A percentile compares a stretch with the other conserved stretches of the same genome.
These are phyloP conservation scores for Ifrita kowaldi DNA, from an alignment of 2,113 vertebrate genomes.

Conservation along the genomic window DNA sequence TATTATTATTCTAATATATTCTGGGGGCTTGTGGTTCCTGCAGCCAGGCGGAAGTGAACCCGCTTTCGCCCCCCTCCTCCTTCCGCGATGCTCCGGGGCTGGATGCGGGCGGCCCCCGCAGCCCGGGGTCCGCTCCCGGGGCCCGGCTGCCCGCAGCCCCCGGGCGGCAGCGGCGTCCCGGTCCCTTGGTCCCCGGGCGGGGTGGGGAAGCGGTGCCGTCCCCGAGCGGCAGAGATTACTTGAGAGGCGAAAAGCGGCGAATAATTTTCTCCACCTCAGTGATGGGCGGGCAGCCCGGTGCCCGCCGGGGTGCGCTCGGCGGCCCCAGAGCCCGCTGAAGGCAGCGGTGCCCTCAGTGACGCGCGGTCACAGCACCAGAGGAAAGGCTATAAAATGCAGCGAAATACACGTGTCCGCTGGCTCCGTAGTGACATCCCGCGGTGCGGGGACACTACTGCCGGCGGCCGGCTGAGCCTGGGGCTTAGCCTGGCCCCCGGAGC, in stretches of 20 bases:
- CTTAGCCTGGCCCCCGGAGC: neutral
- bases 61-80: constrained; percentile 50
- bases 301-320: neutral
- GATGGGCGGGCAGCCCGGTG: neutral
- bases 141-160: neutral
- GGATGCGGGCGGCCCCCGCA: neutral
- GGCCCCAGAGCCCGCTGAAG: neutral
- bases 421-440: constrained; percentile 52
- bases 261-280: neutral
- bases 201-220: neutral
- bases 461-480: neutral
- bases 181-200: neutral
- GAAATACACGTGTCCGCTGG: neutral
- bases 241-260: too few species aligned
- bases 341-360: neutral
- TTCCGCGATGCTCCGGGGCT: constrained; percentile 11
- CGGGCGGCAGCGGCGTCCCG: neutral
- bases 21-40: constrained; percentile 74
- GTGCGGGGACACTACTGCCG: neutral
- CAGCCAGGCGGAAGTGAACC: constrained; percentile 76
- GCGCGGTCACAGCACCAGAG: neutral
- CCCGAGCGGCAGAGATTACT: neutral
- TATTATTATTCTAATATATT: constrained; percentile 32
- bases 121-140: too few species aligned
- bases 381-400: neutral